Evolutionary conservation across 2,888 invertebrate genomes (phyloP).

Genomic region (Phytoseiulus persimilis): DNA sequence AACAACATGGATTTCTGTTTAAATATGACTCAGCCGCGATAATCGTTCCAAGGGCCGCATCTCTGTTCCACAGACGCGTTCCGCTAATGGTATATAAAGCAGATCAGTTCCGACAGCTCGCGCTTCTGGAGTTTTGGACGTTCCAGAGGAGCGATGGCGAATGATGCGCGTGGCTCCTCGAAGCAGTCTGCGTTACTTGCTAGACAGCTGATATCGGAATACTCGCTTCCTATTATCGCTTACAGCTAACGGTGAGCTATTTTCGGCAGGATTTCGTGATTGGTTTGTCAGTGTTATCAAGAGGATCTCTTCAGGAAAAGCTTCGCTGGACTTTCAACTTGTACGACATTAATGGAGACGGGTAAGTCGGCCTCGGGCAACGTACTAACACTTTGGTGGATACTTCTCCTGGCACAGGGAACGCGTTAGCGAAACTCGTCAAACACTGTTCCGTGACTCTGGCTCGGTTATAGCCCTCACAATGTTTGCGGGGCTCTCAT

Average conservation of each 20-base stretch:
- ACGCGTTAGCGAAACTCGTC: not conserved
- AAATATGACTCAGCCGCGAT: not conserved
- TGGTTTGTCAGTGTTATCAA: conserved; percentile 53
- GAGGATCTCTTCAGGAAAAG: conserved; percentile 53
- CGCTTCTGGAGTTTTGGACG: not conserved
- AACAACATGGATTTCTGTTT: not conserved
- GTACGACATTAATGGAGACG: conserved; percentile 54
- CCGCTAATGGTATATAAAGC: not conserved
- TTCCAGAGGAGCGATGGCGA: not conserved
- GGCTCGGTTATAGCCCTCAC: not conserved
- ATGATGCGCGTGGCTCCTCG: no score
- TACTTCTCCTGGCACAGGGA: not conserved
- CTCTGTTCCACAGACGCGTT: not conserved
- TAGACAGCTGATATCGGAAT: not conserved
- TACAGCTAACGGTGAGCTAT: not conserved
- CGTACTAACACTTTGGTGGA: not conserved
- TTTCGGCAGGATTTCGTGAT: conserved; percentile 53
- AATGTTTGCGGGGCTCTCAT: not conserved
- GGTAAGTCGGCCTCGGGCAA: conserved; percentile 45
- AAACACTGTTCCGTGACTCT: not conserved
- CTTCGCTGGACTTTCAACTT: conserved; percentile 56
- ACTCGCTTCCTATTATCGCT: not conserved
- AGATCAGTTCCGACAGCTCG: not conserved
- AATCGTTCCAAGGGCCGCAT: not conserved
- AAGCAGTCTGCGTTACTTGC: no score